These are phyloP conservation scores for Anneissia japonica DNA, from an alignment of 35 echinoderm and acorn worm genomes.

Conservation along the genomic window DNA sequence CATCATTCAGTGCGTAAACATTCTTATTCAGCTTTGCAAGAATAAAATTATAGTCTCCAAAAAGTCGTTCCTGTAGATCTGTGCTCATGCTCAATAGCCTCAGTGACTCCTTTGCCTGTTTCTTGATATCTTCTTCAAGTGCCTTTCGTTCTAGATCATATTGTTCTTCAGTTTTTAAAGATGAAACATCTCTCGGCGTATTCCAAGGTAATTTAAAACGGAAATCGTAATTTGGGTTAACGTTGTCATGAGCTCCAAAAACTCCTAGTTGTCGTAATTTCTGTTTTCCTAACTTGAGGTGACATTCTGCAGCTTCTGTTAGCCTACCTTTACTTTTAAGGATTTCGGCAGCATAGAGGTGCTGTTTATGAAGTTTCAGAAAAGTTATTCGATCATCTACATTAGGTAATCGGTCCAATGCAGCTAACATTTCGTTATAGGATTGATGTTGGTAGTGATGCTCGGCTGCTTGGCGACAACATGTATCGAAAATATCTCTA, in stretches of 20 bases:
- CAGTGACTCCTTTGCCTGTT: not conserved
- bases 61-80: not conserved
- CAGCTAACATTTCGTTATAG: conserved; percentile 20
- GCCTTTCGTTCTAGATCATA: not conserved
- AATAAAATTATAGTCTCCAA: not conserved
- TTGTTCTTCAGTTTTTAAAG: not conserved
- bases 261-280: not conserved
- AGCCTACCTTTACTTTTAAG: conserved; percentile 10
- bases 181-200: too few relatives aligned
- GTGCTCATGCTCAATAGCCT: not conserved
- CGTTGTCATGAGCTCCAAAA: not conserved
- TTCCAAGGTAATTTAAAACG: too few relatives aligned
- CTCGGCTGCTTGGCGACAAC: conserved; percentile 18
- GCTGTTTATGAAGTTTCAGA: not conserved
- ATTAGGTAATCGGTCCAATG: conserved; percentile 15
- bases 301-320: conserved; percentile 41
- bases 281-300: conserved; percentile 13
- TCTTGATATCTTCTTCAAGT: not conserved
- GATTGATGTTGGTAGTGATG: conserved; percentile 15
- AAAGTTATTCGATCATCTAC: conserved; percentile 30
- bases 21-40: conserved; percentile 18
- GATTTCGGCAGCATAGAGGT: conserved; percentile 22
- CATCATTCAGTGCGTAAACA: not conserved
- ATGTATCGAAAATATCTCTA: not conserved
- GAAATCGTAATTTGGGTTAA: too few relatives aligned